Evolutionary conservation across 2,888 invertebrate species (phyloP).

Genomic region (Drosophila colorata): DNA sequence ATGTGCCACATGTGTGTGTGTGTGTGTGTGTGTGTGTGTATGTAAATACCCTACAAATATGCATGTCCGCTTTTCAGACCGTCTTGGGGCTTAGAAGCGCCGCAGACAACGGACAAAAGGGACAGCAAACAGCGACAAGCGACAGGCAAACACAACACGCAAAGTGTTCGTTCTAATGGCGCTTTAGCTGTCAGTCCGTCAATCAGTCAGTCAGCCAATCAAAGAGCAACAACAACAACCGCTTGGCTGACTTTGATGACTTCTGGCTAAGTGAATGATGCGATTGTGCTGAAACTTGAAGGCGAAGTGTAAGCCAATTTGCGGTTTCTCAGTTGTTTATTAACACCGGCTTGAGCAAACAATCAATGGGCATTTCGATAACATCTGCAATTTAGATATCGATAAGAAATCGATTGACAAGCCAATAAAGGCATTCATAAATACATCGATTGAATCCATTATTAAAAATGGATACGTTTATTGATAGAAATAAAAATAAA

Average conservation of each 20-base stretch:
- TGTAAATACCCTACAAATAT: constrained; percentile 9
- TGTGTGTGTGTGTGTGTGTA: constrained; percentile 4
- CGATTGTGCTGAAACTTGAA: constrained; percentile 9
- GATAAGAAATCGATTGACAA: not conserved
- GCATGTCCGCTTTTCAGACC: constrained; percentile 33
- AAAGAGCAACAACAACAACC: constrained; percentile 4
- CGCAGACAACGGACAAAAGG: constrained; percentile 16
- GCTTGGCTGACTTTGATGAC: constrained; percentile 37
- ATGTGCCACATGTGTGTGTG: not conserved
- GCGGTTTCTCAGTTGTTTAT: constrained; percentile 26
- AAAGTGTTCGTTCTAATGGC: constrained; percentile 43
- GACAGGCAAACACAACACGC: constrained; percentile 53
- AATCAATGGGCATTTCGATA: not conserved
- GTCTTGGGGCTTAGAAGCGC: constrained; percentile 48
- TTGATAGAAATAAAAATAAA: too few species aligned
- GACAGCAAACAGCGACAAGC: constrained; percentile 39
- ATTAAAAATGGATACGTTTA: too few species aligned
- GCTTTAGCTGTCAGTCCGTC: constrained; percentile 38
- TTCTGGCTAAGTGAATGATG: constrained; percentile 34
- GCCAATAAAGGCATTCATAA: too few species aligned
- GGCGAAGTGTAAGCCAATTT: constrained; percentile 9
- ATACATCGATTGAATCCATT: too few species aligned
- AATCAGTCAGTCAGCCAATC: constrained; percentile 6
- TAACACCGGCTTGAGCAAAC: not conserved
- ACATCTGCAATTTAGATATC: too few species aligned